Conservation (phyloP, 2,113 vertebrate genomes). For the Sitta europaea region DNA sequence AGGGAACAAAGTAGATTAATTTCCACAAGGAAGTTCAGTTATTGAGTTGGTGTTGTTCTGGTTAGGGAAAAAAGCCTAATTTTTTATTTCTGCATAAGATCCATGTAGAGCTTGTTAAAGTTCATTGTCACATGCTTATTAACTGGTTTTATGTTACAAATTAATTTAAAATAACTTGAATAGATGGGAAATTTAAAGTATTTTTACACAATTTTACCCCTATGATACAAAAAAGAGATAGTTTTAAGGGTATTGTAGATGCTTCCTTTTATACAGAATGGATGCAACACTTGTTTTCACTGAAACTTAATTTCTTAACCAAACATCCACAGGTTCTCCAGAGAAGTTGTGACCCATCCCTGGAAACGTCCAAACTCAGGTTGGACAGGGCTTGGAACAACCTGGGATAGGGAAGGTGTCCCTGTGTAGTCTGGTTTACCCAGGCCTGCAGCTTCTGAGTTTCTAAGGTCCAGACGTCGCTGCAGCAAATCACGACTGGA, state of each 20-base stretch:
- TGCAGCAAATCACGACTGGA: no score
- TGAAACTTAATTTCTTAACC: neutral
- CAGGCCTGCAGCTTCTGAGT: no score
- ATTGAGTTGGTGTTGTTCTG: neutral
- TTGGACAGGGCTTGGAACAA: neutral
- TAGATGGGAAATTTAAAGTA: neutral
- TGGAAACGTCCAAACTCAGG: neutral
- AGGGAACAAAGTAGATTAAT: neutral
- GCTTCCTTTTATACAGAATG: neutral
- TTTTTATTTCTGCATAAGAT: neutral
- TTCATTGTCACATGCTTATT: neutral
- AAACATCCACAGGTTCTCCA: neutral
- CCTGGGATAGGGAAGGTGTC: neutral
- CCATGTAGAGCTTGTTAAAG: neutral
- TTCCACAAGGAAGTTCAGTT: neutral
- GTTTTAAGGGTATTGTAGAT: neutral
- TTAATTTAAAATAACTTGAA: neutral
- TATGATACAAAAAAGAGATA: neutral
- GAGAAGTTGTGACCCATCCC: neutral
- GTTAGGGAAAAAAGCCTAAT: rapidly evolving
- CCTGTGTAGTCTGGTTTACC: no score
- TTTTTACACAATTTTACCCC: neutral
- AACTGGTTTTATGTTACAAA: neutral
- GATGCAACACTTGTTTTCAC: neutral
- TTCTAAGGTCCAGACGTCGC: no score